Conservation (phyloP, 2,797 vertebrate species). For the Ctenopoma kingsleyae region DNA sequence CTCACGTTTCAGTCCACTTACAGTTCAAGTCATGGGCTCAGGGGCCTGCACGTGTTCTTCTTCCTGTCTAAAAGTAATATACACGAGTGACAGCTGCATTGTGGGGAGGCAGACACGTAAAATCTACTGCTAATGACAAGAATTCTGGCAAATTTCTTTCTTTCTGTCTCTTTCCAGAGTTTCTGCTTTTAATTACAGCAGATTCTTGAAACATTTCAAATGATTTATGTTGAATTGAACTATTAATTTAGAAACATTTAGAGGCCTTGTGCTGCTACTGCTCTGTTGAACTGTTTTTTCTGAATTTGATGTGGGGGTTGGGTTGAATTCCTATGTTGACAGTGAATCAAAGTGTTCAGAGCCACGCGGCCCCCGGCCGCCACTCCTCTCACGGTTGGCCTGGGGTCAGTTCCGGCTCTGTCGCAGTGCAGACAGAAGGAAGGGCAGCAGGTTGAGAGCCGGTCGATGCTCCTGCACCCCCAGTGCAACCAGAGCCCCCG, state of each 20-base stretch:
- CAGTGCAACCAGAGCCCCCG: conserved; percentile 86
- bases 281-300: too few relatives aligned
- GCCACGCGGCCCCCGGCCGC: not conserved
- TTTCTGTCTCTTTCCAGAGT: too few relatives aligned
- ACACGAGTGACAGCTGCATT: not conserved
- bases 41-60: not conserved
- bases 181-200: too few relatives aligned
- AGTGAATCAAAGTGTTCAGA: conserved; percentile 7
- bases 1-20: not conserved
- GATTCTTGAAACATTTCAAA: too few relatives aligned
- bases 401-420: conserved; percentile 66
- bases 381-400: not conserved
- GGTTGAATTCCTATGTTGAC: conserved; percentile 15
- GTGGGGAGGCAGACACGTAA: too few relatives aligned
- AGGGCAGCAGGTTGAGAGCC: conserved; percentile 84
- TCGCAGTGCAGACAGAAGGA: conserved; percentile 75
- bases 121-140: too few relatives aligned
- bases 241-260: too few relatives aligned
- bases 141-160: too few relatives aligned
- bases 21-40: not conserved
- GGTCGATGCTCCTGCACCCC: conserved; percentile 88
- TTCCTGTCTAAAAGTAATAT: not conserved
- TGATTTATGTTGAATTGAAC: too few relatives aligned
- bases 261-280: too few relatives aligned
- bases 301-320: conserved; percentile 18